Evolutionary conservation across 2,888 invertebrate species (phyloP), one percentile per base, ranked within the genome.

Genomic region (Hypomecis punctinalis): DNA sequence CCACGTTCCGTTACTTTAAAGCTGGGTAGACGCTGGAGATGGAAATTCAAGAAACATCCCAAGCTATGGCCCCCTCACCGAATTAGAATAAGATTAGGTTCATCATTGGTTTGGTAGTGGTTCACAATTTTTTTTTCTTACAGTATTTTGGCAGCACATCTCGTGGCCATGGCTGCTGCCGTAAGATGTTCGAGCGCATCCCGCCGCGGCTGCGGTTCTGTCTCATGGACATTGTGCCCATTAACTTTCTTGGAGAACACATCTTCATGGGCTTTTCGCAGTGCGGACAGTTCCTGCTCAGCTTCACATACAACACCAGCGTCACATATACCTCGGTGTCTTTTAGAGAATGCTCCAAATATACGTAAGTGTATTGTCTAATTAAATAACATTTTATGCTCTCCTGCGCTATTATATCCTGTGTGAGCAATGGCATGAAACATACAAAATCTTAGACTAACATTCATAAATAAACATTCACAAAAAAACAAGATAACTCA

Each of bases 251-350:
- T 61, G 87, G 92, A 76, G 97, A 98, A 72, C 98, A 98, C 86
- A 96, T 98, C 71, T 97, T 98, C 83, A 97, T 99, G 96, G 99
- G 99, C 6, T 96, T 98, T 82, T 97, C 98, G n/a, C 96, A 97
- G 76, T 98, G 98, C 86, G 98, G 98, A 10, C 97, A 97, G 89
- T 98, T 96, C 91, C 94, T 99, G 70, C 93, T 99, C 74, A 98
- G 98, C 70, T 98, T 98, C 88, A 97, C 97, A 0, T 95, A 94
- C 79, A 94, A 82, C 76, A 86, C 89, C 72, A 92, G n/a, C 5
- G 47, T 56, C 4, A 23, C 56, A 56, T 56, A 92, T 40, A 91
- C 91, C 45, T 94, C 94, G 73, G 90, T 90, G 66, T 94, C 93
- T 74, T 95, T 94, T 77, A 91, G 93, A 76, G 94, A 93, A 82